Base-by-base conservation (phyloP, 2,113 vertebrate species). In the Anser brachyrhynchus region DNA sequence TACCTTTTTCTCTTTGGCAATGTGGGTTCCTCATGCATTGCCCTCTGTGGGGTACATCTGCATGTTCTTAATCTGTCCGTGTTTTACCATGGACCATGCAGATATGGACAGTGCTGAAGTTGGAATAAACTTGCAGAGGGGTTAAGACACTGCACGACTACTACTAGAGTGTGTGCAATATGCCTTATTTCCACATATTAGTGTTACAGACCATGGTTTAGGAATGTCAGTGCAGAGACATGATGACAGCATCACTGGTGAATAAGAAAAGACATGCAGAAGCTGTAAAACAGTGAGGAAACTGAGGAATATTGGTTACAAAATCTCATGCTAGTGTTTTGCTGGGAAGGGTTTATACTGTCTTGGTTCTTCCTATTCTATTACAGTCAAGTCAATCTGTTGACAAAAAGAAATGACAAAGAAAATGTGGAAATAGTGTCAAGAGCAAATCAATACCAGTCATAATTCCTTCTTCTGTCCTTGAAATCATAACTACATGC, bases 301-400 rank as follows among this genome's bases (percentile, higher is more conserved):
- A 44, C 8, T 20, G 21, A 65, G 13, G 7, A 86, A 35, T 3
- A 54, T 20, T 6, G 41, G 15, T 16, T 13, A 33, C 13, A 65
- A 92, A 83, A 76, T 11, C 5, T 29, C 62, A 0, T 18, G 5
- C 1, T 57, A 23, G 3, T 35, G 39, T 22, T 51, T 67, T 37
- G 0, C 3, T 21, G 39, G 9, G 5, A 35, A 89, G 61, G 9
- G 0, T 33, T 86, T 4, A 39, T 11, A 21, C 0, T 0, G 0
- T 7, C 31, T 57, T 58, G 20, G 33, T 49, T 73, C 83, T 76
- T 70, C 44, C 6, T 61, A 3, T 44, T 71, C 28, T 20, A 13
- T 26, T 78, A 73, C 23, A 77, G 11, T 4, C 10, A 49, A 59
- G 3, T 6, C 10, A 41, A 78, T 49, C 6, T 66, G 29, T 41